Percentiles rank a stretch among this genome's conserved stretches.
These are phyloP conservation scores for Sebastes melanostomus DNA, from an alignment of 2,797 vertebrate species.

Conservation along the genomic window DNA sequence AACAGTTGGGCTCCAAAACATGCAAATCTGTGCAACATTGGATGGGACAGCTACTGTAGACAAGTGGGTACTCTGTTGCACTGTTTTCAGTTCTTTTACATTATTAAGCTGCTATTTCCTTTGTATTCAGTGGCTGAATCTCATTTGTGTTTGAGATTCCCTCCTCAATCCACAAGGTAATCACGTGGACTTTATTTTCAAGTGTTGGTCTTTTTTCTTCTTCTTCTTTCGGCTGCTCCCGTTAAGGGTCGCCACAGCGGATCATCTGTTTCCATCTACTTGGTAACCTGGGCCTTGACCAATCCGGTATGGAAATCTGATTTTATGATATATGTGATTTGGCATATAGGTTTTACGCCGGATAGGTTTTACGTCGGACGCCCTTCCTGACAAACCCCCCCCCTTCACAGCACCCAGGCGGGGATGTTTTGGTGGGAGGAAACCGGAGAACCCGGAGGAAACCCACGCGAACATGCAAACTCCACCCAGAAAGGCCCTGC, in stretches of 20 bases:
- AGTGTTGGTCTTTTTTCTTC: not conserved
- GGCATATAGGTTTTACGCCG: too few relatives aligned
- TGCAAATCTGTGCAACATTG: conserved; percentile 42
- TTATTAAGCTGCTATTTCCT: not conserved
- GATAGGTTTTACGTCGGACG: too few relatives aligned
- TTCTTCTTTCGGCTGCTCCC: too few relatives aligned
- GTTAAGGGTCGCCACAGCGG: not conserved
- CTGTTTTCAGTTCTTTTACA: not conserved
- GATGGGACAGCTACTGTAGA: not conserved
- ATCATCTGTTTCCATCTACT: not conserved
- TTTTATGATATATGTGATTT: not conserved
- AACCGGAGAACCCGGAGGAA: too few relatives aligned
- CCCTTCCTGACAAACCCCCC: too few relatives aligned
- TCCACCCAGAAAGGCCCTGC: not conserved
- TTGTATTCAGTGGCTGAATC: not conserved
- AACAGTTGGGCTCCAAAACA: conserved; percentile 42
- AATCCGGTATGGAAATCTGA: not conserved
- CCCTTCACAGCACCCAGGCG: too few relatives aligned
- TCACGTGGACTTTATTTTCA: not conserved
- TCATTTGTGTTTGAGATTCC: not conserved
- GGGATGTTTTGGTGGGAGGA: too few relatives aligned
- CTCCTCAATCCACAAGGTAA: not conserved
- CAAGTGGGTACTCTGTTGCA: not conserved
- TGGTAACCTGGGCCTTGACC: not conserved
- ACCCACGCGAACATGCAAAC: too few relatives aligned